phyloP scores from a whole-genome alignment of 2,888 invertebrate genomes.

The Melanchra persicariae region DNA sequence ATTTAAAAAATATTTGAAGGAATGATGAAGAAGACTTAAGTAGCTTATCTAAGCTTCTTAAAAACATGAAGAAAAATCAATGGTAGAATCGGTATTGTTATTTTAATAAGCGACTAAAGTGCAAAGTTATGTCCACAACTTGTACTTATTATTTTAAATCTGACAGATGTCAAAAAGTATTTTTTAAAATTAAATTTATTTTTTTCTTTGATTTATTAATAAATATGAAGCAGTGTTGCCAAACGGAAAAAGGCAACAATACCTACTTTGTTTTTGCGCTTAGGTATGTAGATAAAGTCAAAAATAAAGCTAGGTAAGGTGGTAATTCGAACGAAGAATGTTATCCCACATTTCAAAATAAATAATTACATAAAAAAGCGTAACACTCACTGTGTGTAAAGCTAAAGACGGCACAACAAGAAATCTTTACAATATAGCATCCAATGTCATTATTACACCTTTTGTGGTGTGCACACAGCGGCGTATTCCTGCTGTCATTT shows the following conservation, averaged over 20 bases:
- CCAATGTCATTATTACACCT: constrained; percentile 56
- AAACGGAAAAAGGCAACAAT: no score
- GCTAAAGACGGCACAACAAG: constrained; percentile 36
- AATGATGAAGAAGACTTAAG: no score
- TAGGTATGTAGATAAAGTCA: no score
- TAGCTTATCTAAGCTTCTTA: no score
- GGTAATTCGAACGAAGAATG: background rate
- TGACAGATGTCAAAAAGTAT: constrained; percentile 10
- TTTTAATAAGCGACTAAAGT: background rate
- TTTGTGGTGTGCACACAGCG: constrained; percentile 44
- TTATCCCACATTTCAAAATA: constrained; percentile 18
- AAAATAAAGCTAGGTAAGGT: no score
- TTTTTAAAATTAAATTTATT: background rate
- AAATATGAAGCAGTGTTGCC: no score
- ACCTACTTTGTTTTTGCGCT: no score
- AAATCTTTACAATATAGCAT: constrained; percentile 55
- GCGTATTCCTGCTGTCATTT: constrained; percentile 65
- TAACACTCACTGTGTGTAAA: constrained; percentile 3
- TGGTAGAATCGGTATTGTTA: no score
- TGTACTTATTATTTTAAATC: background rate
- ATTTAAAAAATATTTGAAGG: no score
- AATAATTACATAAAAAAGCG: constrained; percentile 18
- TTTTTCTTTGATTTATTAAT: no score
- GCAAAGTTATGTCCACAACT: no score
- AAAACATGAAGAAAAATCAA: no score